Conservation (phyloP, 2,797 vertebrate genomes). For the Hoplostethus atlanticus region DNA sequence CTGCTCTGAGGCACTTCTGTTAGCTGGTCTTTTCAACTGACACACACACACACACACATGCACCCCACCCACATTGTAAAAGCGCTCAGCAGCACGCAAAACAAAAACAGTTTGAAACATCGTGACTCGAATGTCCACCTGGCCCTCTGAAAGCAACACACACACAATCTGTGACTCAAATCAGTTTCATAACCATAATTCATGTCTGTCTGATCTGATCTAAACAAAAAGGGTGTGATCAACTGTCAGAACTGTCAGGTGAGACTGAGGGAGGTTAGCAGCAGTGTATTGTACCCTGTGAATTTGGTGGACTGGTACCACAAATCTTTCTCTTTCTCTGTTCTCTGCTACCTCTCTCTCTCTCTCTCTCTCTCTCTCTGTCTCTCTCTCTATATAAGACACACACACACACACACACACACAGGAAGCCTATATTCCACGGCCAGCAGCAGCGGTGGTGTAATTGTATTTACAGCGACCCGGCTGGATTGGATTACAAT, state of each 20-base stretch:
- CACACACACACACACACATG: constrained; percentile 9
- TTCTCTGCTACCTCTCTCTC: background rate
- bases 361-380: background rate
- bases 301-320: background rate
- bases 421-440: background rate
- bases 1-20: constrained; percentile 67
- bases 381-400: background rate
- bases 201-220: constrained; percentile 10
- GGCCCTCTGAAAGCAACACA: constrained; percentile 20
- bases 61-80: constrained; percentile 59
- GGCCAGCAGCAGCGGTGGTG: constrained; percentile 20
- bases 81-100: constrained; percentile 41
- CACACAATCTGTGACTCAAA: background rate
- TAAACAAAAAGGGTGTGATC: background rate
- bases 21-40: constrained; percentile 10
- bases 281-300: no score
- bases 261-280: background rate
- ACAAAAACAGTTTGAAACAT: constrained; percentile 9
- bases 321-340: background rate
- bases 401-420: background rate
- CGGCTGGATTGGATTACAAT: constrained; percentile 37
- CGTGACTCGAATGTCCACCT: constrained; percentile 29
- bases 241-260: background rate
- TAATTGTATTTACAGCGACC: constrained; percentile 48
- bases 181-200: background rate